These are phyloP conservation scores for Pygoscelis antarcticus DNA, from an alignment of 2,113 vertebrate species.

Conservation along the genomic window DNA sequence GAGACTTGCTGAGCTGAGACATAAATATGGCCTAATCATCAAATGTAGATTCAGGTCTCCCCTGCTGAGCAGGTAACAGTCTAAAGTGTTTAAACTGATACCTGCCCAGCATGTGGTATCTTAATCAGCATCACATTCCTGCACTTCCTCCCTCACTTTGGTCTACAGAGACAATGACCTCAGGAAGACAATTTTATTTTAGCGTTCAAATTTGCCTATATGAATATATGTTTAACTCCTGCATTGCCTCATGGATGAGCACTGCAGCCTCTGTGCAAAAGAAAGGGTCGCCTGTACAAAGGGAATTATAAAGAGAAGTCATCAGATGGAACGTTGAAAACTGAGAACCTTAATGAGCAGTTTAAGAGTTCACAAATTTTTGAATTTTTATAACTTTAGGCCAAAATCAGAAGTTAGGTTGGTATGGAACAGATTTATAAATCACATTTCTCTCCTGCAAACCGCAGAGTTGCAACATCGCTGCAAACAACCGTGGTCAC, in stretches of 20 bases:
- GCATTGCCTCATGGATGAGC: not conserved
- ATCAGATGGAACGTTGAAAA: not conserved
- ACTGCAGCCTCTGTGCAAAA: not conserved
- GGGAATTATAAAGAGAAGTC: not conserved
- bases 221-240: constrained; percentile 58
- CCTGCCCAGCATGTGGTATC: constrained; percentile 64
- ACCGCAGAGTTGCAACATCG: not conserved
- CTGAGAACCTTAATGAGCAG: not conserved
- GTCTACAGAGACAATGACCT: constrained; percentile 54
- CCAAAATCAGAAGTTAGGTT: not conserved
- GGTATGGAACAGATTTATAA: not conserved
- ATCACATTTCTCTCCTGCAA: not conserved
- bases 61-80: constrained; percentile 68
- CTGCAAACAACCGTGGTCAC: not conserved
- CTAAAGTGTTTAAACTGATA: constrained; percentile 73
- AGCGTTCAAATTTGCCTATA: constrained; percentile 50
- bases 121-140: constrained; percentile 67
- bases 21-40: constrained; percentile 67
- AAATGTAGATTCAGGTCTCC: constrained; percentile 43
- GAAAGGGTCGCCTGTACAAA: rapidly evolving
- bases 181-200: constrained; percentile 50
- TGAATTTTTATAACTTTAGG: not conserved
- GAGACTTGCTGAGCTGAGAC: constrained; percentile 51
- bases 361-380: not conserved
- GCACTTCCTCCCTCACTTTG: constrained; percentile 41